Conservation (phyloP, 1,140 invertebrate species). For the Nephila pilipes region DNA sequence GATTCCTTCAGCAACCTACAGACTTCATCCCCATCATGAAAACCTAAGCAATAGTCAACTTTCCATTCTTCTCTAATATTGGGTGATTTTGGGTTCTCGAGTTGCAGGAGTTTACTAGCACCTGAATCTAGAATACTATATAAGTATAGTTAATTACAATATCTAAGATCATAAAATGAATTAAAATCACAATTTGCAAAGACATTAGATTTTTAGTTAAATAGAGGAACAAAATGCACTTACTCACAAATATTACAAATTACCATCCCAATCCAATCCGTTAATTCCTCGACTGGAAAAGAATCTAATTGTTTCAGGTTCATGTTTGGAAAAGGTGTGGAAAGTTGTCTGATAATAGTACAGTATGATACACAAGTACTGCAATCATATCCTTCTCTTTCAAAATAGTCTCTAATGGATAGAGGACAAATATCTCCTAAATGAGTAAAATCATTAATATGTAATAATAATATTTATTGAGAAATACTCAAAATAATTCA, state of each 20-base stretch:
- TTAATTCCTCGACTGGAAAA: neutral
- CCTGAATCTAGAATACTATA: neutral
- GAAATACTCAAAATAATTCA: too few species aligned
- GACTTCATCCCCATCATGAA: neutral
- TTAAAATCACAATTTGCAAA: neutral
- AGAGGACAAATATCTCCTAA: neutral
- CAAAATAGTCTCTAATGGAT: neutral
- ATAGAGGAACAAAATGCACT: neutral
- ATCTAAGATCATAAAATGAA: neutral
- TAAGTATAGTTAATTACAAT: neutral
- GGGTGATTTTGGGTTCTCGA: neutral
- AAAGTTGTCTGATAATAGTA: neutral
- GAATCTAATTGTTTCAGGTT: neutral
- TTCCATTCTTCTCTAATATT: neutral
- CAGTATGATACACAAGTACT: neutral
- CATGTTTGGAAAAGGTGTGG: neutral
- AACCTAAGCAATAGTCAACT: neutral
- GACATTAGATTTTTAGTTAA: neutral
- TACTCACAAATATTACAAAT: slow-evolving; percentile 6
- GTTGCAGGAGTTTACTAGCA: neutral
- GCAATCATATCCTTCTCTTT: neutral
- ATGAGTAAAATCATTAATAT: neutral
- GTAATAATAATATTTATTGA: too few species aligned
- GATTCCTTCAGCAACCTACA: neutral
- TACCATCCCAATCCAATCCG: neutral